Conservation (phyloP, 2,888 invertebrate species). For the Zhuqinia jingwanae region DNA sequence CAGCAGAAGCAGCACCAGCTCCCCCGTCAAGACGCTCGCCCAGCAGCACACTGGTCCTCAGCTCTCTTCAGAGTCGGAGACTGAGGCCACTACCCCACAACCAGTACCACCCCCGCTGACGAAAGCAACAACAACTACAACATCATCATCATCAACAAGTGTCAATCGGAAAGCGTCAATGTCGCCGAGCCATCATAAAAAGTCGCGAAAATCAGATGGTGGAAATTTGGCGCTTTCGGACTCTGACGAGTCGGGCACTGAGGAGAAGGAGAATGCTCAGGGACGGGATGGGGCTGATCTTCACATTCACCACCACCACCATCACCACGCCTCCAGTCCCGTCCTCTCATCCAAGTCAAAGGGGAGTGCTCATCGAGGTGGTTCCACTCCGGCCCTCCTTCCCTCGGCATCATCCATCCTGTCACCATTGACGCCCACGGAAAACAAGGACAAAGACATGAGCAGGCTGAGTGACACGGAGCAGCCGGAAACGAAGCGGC, state of each 20-base stretch:
- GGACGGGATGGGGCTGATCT: background rate
- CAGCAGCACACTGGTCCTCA: conserved; percentile 59
- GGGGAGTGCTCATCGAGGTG: background rate
- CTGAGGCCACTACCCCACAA: conserved; percentile 44
- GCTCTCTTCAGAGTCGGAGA: conserved; percentile 77
- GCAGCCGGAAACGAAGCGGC: conserved; percentile 78
- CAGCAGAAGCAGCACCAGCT: background rate
- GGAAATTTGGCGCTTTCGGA: conserved; percentile 76
- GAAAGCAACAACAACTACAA: too few species aligned
- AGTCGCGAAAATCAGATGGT: conserved; percentile 77
- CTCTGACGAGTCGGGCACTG: conserved; percentile 74
- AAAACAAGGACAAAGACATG: conserved; percentile 74
- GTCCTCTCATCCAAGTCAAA: conserved; percentile 16
- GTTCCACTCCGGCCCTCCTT: conserved; percentile 19
- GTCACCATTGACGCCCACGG: conserved; percentile 76
- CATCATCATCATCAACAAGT: too few species aligned
- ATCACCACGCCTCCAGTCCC: background rate
- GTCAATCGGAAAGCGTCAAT: too few species aligned
- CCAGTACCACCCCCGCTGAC: background rate
- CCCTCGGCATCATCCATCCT: conserved; percentile 65
- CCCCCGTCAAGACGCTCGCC: background rate
- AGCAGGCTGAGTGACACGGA: conserved; percentile 49
- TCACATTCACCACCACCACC: conserved; percentile 30
- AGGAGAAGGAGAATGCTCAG: conserved; percentile 78
- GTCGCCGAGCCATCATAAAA: conserved; percentile 38